A percentile compares a stretch with the other conserved stretches of the same genome.
phyloP scores from a whole-genome alignment of 1,140 invertebrate genomes.

The Diachasma alloeum region DNA sequence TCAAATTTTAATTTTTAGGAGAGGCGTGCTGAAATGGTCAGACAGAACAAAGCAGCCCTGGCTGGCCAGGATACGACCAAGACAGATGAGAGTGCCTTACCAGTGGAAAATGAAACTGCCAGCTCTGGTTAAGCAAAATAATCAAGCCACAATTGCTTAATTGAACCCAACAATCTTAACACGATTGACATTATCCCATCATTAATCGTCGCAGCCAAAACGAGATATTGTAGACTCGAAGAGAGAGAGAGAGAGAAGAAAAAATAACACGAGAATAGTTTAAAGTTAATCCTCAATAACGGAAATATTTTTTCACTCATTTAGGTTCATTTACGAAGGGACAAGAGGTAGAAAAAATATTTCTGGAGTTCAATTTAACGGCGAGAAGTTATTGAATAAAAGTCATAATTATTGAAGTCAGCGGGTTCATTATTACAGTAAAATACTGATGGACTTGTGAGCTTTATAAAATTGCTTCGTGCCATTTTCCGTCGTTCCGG shows the following conservation, averaged over 20 bases:
- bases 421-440: neutral
- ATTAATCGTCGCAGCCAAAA: conserved; percentile 10
- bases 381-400: neutral
- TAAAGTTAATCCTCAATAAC: neutral
- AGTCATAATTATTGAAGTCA: neutral
- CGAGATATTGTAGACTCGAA: neutral
- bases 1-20: conserved; percentile 69
- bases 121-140: conserved; percentile 68
- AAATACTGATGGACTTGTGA: neutral
- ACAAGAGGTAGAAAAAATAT: neutral
- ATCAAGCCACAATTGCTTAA: neutral
- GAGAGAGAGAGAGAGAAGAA: neutral
- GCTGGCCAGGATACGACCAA: conserved; percentile 52
- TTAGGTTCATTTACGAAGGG: neutral
- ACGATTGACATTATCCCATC: neutral
- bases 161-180: neutral
- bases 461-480: conserved; percentile 22
- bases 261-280: neutral
- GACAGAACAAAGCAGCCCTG: conserved; percentile 81
- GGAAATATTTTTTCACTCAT: neutral
- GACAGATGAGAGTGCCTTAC: conserved; percentile 37
- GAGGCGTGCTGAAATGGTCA: conserved; percentile 82
- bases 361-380: neutral
- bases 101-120: conserved; percentile 64
- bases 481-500: conserved; percentile 22